Base-by-base conservation (phyloP, 2,888 invertebrate species). In the Papilio demoleus region DNA sequence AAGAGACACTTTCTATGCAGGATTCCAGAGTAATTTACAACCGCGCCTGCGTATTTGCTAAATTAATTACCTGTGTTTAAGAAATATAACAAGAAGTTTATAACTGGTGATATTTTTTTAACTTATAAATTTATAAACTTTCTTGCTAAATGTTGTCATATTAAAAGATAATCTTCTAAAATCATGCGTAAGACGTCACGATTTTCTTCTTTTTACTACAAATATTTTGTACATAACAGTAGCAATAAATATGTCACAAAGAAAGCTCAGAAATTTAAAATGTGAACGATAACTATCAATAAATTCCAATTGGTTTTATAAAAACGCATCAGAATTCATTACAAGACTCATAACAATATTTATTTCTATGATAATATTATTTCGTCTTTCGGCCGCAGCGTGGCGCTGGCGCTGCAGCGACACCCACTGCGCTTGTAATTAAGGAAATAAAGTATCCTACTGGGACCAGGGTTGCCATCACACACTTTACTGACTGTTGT, bases 1-100 rank as follows among this genome's bases (percentile, higher is more conserved):
- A 53, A 62, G 60, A 50, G 67, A 70, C 74, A 76, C 79, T 80
- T 81, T 78, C 79, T 76, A 75, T 66, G 65, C 73, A 69, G 72
- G 70, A 65, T 71, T 68, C 72, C 73, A 58, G 70, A 70, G 62
- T 66, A 65, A 67, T 60, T 65, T 47, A 40, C 36, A 45, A 34
- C 63, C 34, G 56, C 56, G 24, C 50, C 50, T 50, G 17, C 17
- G 19, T 6, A 19, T 19, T 45, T 34, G 34, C 34, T 5, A 34
- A 34, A 12, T 40, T 40, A 40, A n/a, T 40, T n/a, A n/a, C n/a
- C n/a, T n/a, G n/a, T n/a, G n/a, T n/a, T n/a, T n/a, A n/a, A n/a
- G n/a, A n/a, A n/a, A n/a, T n/a, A n/a, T n/a, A n/a, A n/a, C n/a
- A n/a, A n/a, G n/a, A n/a, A n/a, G n/a, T n/a, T n/a, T n/a, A n/a